phyloP scores from a whole-genome alignment of 2,113 vertebrate genomes.

The Lamprotornis superbus region DNA sequence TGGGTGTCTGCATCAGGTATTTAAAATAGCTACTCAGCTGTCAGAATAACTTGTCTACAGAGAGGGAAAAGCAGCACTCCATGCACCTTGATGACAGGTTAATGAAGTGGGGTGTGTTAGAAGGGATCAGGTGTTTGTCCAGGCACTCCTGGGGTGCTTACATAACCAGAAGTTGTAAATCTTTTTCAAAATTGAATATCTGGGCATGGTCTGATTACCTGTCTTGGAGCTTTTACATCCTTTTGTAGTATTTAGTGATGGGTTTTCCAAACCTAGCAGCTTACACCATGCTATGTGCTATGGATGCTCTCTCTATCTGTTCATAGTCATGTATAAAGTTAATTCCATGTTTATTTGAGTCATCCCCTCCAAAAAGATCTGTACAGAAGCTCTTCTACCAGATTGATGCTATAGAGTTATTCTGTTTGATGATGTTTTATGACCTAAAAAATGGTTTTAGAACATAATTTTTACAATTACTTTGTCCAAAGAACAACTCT shows the following conservation, averaged over 20 bases:
- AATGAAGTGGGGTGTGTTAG: background rate
- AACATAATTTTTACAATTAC: background rate
- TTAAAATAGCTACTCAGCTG: background rate
- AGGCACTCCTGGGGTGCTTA: background rate
- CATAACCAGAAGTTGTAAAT: background rate
- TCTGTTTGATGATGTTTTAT: background rate
- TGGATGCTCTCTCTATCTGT: background rate
- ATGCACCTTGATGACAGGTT: background rate
- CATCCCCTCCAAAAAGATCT: background rate
- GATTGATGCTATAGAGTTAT: background rate
- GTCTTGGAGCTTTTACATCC: background rate
- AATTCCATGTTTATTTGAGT: background rate
- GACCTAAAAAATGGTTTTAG: background rate
- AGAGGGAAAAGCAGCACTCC: background rate
- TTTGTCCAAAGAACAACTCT: background rate
- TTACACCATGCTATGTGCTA: background rate
- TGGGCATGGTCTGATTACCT: background rate
- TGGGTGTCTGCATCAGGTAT: background rate
- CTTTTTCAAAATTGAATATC: background rate
- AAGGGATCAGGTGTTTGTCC: background rate
- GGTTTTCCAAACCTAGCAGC: background rate
- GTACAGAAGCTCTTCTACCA: background rate
- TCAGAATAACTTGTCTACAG: background rate
- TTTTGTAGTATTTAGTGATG: background rate
- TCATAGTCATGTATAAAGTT: background rate